phyloP scores from a whole-genome alignment of 2,113 vertebrate genomes.

The Triplophysa dalaica region DNA sequence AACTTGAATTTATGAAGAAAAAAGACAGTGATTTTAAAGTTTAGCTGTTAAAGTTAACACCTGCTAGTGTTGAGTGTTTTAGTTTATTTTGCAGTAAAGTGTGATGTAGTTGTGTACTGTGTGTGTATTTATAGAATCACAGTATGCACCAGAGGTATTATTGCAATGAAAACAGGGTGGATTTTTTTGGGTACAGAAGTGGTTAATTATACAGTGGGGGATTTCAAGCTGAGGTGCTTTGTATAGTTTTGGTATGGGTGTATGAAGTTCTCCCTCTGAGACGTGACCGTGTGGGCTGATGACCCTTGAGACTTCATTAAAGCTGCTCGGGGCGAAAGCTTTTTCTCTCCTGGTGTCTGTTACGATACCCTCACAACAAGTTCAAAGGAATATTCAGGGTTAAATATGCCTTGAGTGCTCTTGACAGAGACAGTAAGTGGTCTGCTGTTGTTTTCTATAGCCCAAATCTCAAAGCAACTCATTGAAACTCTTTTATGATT shows the following conservation, averaged over 20 bases:
- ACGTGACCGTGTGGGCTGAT: not conserved
- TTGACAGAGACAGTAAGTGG: no score
- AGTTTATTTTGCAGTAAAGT: not conserved
- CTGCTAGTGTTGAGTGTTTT: not conserved
- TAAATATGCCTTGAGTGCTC: not conserved
- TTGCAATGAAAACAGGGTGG: constrained; percentile 41
- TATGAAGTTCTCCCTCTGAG: constrained; percentile 17
- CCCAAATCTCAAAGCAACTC: no score
- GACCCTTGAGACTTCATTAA: constrained; percentile 47
- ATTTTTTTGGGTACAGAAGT: constrained; percentile 31
- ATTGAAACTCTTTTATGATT: no score
- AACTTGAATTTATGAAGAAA: no score
- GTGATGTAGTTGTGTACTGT: constrained; percentile 30
- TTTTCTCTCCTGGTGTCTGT: not conserved
- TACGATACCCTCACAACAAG: constrained; percentile 12
- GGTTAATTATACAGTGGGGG: constrained; percentile 52
- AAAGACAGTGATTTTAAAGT: no score
- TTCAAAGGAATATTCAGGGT: not conserved
- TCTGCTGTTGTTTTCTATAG: no score
- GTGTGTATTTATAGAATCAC: constrained; percentile 24
- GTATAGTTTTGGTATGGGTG: constrained; percentile 28
- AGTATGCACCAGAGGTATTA: constrained; percentile 6
- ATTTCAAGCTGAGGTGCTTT: constrained; percentile 42
- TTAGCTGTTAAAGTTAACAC: no score
- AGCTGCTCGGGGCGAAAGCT: not conserved